A percentile compares a stretch with the other conserved stretches of the same genome.
Conservation (phyloP, 64 coral and sea anemone species). For the Catalaphyllia jardinei region DNA sequence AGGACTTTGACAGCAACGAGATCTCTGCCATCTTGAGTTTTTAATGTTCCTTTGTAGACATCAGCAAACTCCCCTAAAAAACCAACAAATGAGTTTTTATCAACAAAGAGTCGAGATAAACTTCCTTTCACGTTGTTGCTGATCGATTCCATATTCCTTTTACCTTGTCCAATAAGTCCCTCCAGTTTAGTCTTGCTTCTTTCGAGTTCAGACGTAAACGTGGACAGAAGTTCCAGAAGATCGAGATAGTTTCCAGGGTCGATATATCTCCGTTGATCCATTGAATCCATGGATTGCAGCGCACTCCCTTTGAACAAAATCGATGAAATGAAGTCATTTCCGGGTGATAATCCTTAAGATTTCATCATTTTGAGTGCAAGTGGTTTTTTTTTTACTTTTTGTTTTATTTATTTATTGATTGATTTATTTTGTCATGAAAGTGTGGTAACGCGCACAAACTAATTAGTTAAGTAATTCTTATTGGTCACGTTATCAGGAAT, state of each 20-base stretch:
- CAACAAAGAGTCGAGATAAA: neutral
- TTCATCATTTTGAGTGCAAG: too few species aligned
- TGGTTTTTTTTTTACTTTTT: too few species aligned
- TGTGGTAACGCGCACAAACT: too few species aligned
- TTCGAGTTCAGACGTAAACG: slow-evolving; percentile 62
- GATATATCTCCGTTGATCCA: slow-evolving; percentile 49
- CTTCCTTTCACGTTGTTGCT: neutral
- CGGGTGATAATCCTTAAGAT: too few species aligned
- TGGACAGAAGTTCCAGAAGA: slow-evolving; percentile 47
- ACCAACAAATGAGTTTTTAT: neutral
- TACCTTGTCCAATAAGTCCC: slow-evolving; percentile 75
- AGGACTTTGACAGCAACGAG: slow-evolving; percentile 78
- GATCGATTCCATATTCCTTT: neutral
- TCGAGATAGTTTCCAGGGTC: slow-evolving; percentile 54
- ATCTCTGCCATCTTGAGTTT: neutral
- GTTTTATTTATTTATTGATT: too few species aligned
- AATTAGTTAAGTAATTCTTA: too few species aligned
- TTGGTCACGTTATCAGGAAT: too few species aligned
- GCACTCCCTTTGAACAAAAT: neutral
- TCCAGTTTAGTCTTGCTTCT: slow-evolving; percentile 34
- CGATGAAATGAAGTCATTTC: neutral
- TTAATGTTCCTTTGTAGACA: slow-evolving; percentile 75
- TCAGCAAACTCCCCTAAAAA: slow-evolving; percentile 76
- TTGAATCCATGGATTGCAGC: neutral
- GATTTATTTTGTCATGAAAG: too few species aligned